Base-by-base conservation (phyloP, 2,113 vertebrate genomes). In the Mionectes macconnelli region DNA sequence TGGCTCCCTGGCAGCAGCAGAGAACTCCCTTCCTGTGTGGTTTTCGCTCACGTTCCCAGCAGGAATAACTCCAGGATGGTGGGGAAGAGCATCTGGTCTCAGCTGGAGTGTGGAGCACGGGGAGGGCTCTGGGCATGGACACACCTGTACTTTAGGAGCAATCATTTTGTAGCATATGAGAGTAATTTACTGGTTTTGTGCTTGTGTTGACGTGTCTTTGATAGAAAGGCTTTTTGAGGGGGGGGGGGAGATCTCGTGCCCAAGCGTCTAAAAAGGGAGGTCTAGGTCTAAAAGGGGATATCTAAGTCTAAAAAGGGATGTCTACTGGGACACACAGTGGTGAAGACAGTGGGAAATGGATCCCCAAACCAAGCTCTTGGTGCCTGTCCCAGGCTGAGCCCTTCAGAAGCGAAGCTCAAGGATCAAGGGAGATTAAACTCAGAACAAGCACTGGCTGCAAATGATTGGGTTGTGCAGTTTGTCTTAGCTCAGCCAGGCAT, bases 181-280 rank as follows among this genome's bases (percentile, higher is more conserved):
- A 53, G 56, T 35, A 21, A 47, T 52, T 44, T 44, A 9, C 52
- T 39, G 14, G 11, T 0, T 35, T 73, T 44, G 39, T 13, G 44
- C 28, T 75, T 28, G 17, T 0, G 4, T 22, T 25, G 53, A 6
- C 22, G 15, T 0, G 0, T 19, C 53, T 57, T 7, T 21, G 40
- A 11, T 53, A 27, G 47, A 72, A 80, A 3, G 0, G 0, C 8
- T 42, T 42, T 12, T 49, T 39, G 75, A 62, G n/a, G 28, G 39
- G 21, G 10, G 28, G 39, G 21, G 10, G 14, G 33, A 39, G 82
- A 13, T 7, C 35, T 50, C 20, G 7, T 1, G 8, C 12, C 30
- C 6, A 18, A 21, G 30, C 19, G 45, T 50, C 57, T n/a, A 2
- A 31, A 62, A 44, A 67, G 31, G 15, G 28, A 11, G 55, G 4